A percentile compares a stretch with the other conserved stretches of the same genome.
Conservation (phyloP, 2,113 vertebrate species). For the Archocentrus centrarchus region DNA sequence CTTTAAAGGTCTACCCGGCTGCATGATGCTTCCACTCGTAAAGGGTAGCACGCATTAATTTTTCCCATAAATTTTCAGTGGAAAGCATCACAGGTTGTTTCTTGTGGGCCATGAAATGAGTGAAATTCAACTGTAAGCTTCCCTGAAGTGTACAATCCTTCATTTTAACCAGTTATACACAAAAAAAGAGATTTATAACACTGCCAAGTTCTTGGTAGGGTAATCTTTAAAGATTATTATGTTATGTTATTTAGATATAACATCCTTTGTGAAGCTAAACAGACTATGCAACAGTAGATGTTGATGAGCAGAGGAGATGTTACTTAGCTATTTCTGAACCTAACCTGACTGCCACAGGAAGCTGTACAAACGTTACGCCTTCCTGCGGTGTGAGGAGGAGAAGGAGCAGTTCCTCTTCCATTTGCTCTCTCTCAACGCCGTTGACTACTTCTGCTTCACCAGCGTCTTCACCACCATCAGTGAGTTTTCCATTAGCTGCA, state of each 20-base stretch:
- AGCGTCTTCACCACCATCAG: conserved; percentile 88
- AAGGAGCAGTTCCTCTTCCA: conserved; percentile 96
- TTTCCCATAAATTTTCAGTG: no score
- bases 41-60: neutral
- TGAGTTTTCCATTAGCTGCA: conserved; percentile 35
- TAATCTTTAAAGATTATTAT: no score
- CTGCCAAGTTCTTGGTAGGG: neutral
- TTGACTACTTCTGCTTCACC: conserved; percentile 98
- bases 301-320: neutral
- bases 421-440: conserved; percentile 92
- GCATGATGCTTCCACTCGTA: neutral
- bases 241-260: neutral
- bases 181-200: neutral
- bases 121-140: neutral
- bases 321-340: neutral
- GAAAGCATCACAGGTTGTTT: no score
- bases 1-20: neutral
- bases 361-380: conserved; percentile 94
- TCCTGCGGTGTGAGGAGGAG: conserved; percentile 94
- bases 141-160: neutral
- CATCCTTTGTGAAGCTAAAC: no score
- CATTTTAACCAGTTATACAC: neutral
- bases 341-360: conserved; percentile 80
- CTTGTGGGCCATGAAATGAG: no score
- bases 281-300: neutral